A percentile compares a stretch with the other conserved stretches of the same genome.
Evolutionary conservation across 2,888 invertebrate species (phyloP).

Genomic region (Leptopilina myrica): DNA sequence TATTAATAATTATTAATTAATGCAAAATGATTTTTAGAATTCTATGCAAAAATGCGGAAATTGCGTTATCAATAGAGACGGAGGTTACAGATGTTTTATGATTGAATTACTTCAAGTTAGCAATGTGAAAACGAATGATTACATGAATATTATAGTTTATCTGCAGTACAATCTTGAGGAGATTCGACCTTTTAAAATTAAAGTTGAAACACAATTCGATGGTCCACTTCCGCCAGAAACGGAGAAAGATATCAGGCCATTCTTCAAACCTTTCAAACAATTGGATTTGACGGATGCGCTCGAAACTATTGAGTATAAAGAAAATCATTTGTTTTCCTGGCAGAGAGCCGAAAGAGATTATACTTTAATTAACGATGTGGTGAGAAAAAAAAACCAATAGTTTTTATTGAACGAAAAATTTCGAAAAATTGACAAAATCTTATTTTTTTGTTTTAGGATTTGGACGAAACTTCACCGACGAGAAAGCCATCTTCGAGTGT

Average conservation of each 20-base stretch:
- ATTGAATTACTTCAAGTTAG: slow-evolving; percentile 49
- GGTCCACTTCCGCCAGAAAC: slow-evolving; percentile 18
- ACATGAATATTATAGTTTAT: slow-evolving; percentile 53
- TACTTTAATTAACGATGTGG: not conserved
- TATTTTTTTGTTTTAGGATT: not conserved
- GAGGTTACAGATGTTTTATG: not conserved
- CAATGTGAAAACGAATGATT: slow-evolving; percentile 41
- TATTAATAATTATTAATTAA: not conserved
- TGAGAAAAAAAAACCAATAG: not conserved
- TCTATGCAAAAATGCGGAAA: not conserved
- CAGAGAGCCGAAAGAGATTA: not conserved
- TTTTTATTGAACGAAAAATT: not conserved
- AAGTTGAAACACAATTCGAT: slow-evolving; percentile 48
- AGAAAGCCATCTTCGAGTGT: no score
- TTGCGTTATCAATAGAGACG: not conserved
- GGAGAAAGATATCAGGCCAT: slow-evolving; percentile 44
- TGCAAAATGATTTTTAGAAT: slow-evolving; percentile 1
- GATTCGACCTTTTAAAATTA: slow-evolving; percentile 55
- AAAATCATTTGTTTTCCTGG: not conserved
- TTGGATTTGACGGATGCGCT: slow-evolving; percentile 41
- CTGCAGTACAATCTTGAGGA: slow-evolving; percentile 56
- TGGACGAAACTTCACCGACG: no score
- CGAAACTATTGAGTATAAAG: not conserved
- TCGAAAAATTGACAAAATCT: no score
- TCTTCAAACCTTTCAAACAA: slow-evolving; percentile 54